Evolutionary conservation across 1,140 invertebrate species (phyloP).

Genomic region (Brachionus manjavacas): DNA sequence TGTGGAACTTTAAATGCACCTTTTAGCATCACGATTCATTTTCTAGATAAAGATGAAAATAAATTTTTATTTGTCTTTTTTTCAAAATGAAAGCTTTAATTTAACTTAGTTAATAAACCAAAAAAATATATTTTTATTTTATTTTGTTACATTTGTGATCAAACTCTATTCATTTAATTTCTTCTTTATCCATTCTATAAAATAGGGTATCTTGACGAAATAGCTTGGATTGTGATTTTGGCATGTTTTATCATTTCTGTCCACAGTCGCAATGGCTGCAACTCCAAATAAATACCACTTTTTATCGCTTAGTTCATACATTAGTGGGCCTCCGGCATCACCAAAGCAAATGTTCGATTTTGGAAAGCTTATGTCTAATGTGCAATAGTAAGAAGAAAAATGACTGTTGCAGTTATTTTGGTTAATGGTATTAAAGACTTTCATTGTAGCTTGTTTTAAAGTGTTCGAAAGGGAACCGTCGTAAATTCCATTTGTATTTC

Average conservation of each 20-base stretch:
- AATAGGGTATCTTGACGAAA: slow-evolving; percentile 2
- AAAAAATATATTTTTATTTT: too few relatives aligned
- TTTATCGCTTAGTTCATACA: background rate
- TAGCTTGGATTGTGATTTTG: background rate
- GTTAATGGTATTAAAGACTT: background rate
- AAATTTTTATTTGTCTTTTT: too few relatives aligned
- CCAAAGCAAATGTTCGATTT: background rate
- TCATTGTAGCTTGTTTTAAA: background rate
- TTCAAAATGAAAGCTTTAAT: too few relatives aligned
- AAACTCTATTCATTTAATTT: background rate
- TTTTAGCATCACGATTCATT: too few relatives aligned
- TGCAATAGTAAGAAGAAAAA: background rate
- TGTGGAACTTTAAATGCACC: too few relatives aligned
- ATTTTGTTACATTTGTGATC: too few relatives aligned
- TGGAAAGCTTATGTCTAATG: background rate
- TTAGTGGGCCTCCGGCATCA: background rate
- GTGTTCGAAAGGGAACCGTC: background rate
- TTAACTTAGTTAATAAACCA: too few relatives aligned
- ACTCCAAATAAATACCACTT: slow-evolving; percentile 16
- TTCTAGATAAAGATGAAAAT: too few relatives aligned
- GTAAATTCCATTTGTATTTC: background rate
- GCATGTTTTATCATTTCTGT: background rate
- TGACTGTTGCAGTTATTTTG: background rate
- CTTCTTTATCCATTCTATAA: background rate
- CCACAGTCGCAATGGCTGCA: background rate